Conservation (phyloP, 2,113 vertebrate species). For the Protobothrops flavoviridis region DNA sequence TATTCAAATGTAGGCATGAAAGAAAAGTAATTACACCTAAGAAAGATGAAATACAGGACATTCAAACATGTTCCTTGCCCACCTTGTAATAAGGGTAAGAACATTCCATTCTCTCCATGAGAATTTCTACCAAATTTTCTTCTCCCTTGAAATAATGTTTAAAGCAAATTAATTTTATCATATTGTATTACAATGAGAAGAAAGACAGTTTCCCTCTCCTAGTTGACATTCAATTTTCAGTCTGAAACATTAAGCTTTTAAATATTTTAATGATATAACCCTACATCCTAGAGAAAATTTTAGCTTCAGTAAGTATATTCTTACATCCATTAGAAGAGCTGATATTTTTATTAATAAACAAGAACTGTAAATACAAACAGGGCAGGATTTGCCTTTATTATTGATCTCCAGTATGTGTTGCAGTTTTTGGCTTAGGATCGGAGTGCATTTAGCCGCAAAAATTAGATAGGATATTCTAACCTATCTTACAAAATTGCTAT, state of each 20-base stretch:
- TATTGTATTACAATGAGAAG: not conserved
- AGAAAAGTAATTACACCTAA: constrained; percentile 34
- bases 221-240: not conserved
- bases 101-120: not conserved
- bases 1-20: constrained; percentile 5
- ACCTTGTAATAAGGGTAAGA: not conserved
- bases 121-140: not conserved
- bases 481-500: not conserved
- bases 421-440: not conserved
- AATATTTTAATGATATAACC: not conserved
- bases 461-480: not conserved
- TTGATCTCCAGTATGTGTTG: not conserved
- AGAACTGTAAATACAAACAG: not conserved
- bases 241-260: not conserved
- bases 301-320: not conserved
- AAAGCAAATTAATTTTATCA: not conserved
- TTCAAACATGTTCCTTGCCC: not conserved
- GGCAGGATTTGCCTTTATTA: not conserved
- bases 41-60: constrained; percentile 5
- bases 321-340: not conserved
- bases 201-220: not conserved
- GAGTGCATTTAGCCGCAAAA: not conserved
- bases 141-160: not conserved
- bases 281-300: not conserved
- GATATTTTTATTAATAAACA: not conserved